Base-by-base conservation (phyloP, 2,113 vertebrate species). In the Gobius niger region DNA sequence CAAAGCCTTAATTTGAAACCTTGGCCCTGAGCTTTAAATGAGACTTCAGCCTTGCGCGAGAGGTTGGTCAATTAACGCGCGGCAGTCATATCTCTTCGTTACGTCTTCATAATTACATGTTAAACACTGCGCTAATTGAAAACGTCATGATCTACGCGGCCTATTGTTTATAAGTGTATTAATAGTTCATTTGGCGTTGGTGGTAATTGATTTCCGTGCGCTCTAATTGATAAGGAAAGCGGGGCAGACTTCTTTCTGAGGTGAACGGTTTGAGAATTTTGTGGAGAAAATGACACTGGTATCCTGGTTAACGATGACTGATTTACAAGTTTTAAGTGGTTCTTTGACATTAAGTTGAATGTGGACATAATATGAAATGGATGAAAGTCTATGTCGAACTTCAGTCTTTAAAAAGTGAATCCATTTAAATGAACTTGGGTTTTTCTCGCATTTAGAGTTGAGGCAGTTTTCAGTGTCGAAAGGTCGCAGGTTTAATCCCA, bases 161-260 rank as follows among this genome's bases (percentile, higher is more conserved):
- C 63, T 72, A 68, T 80, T 81, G 71, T 85, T 88, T 82, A 69
- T 75, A 68, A 76, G 69, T 54, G 65, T 78, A 85, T 85, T 85
- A 80, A 87, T 88, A 82, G 70, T 61, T 77, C 49, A 7, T 83
- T 84, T 85, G 68, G 75, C 74, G 51, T 56, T 49, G 19, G 57
- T 61, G 51, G 65, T 73, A 79, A 87, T 80, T 83, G 82, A 87
- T 83, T 85, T 86, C 78, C 67, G 44, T 5, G 59, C 73, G 68
- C 13, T 65, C 50, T 82, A 78, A 87, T 81, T 84, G 82, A 83
- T 78, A 73, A 78, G 52, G 15, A 54, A 70, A 47, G 70, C 24
- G 51, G 63, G 67, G 65, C 69, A 77, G 76, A 75, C 82, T 80
- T 81, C 68, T 85, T 87, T 83, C 69, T 50, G 49, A 67, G 75